Evolutionary conservation across 2,888 invertebrate species (phyloP).

Genomic region (Chymomyza fuscimana): DNA sequence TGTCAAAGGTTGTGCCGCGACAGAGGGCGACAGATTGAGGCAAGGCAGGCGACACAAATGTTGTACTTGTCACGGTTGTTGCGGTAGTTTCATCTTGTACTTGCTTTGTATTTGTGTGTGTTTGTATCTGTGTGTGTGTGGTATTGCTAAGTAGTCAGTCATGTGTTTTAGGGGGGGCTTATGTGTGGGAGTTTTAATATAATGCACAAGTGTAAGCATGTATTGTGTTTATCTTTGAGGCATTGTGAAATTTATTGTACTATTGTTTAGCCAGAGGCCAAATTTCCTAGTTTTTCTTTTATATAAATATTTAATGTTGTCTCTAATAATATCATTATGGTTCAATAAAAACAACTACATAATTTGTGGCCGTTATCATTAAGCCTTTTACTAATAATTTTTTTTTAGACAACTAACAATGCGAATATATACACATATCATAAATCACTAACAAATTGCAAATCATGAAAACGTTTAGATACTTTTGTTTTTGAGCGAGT

Average conservation of each 20-base stretch:
- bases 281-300: not conserved
- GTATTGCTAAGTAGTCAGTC: not conserved
- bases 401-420: not conserved
- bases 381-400: not conserved
- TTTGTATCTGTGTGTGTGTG: conserved; percentile 10
- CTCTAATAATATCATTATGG: not conserved
- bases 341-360: not conserved
- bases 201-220: conserved; percentile 7
- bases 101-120: conserved; percentile 18
- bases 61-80: conserved; percentile 75
- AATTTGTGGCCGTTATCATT: not conserved
- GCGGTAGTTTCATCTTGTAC: conserved; percentile 71
- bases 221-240: not conserved
- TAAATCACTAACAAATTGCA: not conserved
- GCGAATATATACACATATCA: not conserved
- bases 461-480: not conserved
- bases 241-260: not conserved
- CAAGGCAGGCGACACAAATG: conserved; percentile 43
- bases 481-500: not conserved
- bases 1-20: conserved; percentile 69
- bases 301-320: not conserved
- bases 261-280: not conserved
- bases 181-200: not conserved
- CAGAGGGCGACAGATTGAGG: conserved; percentile 70
- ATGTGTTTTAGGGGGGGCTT: not conserved